phyloP scores from a whole-genome alignment of 2,113 vertebrate species.

The Grammomys surdaster region DNA sequence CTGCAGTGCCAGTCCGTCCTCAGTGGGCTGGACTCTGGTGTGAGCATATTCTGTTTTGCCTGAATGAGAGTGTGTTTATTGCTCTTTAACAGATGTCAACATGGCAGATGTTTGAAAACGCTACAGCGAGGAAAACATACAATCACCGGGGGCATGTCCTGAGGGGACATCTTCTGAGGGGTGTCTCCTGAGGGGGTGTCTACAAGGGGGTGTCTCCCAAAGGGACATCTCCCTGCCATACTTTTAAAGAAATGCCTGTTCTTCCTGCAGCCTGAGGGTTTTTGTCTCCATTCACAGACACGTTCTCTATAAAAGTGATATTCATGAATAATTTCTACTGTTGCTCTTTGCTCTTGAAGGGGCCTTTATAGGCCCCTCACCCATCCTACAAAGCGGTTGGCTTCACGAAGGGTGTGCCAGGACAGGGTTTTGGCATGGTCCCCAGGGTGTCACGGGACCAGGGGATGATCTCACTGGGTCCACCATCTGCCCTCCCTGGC shows the following conservation, averaged over 20 bases:
- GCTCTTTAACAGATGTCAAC: constrained; percentile 5
- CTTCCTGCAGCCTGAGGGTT: neutral
- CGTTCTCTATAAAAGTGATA: neutral
- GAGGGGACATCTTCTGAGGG: neutral
- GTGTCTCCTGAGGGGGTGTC: neutral
- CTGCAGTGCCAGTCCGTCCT: neutral
- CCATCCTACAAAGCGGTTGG: constrained; percentile 28
- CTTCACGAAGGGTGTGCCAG: constrained; percentile 60
- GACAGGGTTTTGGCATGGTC: constrained; percentile 67
- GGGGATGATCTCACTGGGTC: constrained; percentile 73
- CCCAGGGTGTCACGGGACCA: constrained; percentile 70
- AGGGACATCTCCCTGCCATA: neutral
- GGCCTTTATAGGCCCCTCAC: neutral
- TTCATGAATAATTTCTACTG: neutral
- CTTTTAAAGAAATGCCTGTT: neutral
- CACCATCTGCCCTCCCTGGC: constrained; percentile 78
- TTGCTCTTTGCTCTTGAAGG: neutral
- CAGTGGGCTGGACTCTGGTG: neutral
- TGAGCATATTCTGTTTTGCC: neutral
- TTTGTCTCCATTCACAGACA: neutral
- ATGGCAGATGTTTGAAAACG: neutral
- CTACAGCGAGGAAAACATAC: neutral
- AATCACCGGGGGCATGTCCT: neutral
- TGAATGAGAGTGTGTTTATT: neutral
- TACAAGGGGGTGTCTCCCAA: neutral